Percentiles rank a stretch among this genome's conserved stretches.
Evolutionary conservation across 2,113 vertebrate species (phyloP).

Genomic region (Chaetops frenatus): DNA sequence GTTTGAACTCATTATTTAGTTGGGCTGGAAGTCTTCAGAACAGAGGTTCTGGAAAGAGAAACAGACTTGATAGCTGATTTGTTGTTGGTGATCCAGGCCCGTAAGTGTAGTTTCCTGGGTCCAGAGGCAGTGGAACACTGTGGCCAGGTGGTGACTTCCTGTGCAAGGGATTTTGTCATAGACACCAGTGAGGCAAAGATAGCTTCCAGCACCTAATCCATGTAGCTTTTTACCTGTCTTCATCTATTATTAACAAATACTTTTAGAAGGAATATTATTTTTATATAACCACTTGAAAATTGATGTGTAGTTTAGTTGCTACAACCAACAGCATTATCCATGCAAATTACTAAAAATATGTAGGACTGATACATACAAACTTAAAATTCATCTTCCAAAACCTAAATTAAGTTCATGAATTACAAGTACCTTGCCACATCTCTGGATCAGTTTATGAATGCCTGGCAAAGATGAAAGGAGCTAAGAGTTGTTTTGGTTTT

Average conservation of each 20-base stretch:
- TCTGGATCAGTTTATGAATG: not conserved
- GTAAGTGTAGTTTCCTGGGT: not conserved
- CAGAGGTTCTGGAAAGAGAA: not conserved
- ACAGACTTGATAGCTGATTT: not conserved
- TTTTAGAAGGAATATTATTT: not conserved
- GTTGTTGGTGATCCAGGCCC: not conserved
- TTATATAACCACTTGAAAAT: not conserved
- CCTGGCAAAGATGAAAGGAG: not conserved
- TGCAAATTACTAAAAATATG: not conserved
- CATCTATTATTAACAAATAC: not conserved
- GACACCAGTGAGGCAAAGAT: not conserved
- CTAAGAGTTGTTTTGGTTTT: not conserved
- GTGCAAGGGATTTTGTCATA: not conserved
- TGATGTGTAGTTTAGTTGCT: not conserved
- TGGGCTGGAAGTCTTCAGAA: not conserved
- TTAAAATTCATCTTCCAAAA: not conserved
- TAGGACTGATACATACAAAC: not conserved
- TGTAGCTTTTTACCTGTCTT: not conserved
- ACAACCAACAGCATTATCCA: not conserved
- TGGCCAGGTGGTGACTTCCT: not conserved
- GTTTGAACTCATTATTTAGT: not conserved
- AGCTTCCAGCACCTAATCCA: not conserved
- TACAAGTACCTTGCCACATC: not conserved
- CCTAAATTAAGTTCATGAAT: not conserved
- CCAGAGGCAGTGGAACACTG: not conserved